Percentiles rank a stretch among this genome's conserved stretches.
These are phyloP conservation scores for Brevimyrus niger DNA, from an alignment of 2,113 vertebrate species.

Conservation along the genomic window DNA sequence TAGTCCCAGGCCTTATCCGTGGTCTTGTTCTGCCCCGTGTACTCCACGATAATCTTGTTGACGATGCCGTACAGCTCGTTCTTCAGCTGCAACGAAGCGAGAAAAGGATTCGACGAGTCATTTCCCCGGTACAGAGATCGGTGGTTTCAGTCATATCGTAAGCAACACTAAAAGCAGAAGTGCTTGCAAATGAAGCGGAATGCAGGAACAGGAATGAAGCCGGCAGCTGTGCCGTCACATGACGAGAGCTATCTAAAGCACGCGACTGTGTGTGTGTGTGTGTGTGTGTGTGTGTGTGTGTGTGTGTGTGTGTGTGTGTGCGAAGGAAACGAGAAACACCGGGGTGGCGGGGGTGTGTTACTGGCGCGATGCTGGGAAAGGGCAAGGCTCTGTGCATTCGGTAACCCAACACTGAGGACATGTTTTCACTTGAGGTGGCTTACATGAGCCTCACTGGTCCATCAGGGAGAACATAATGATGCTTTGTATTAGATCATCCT, in stretches of 20 bases:
- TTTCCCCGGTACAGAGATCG: not conserved
- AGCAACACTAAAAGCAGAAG: not conserved
- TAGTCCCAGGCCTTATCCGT: conserved; percentile 80
- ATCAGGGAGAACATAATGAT: not conserved
- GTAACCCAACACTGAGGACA: not conserved
- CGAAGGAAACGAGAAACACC: not conserved
- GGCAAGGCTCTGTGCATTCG: not conserved
- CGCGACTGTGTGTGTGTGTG: not conserved
- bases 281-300: too few relatives aligned
- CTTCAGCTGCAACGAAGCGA: conserved; percentile 61
- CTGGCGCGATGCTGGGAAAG: not conserved
- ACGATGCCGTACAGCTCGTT: conserved; percentile 67
- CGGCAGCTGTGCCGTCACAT: not conserved
- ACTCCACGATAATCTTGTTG: conserved; percentile 56
- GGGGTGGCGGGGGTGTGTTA: not conserved
- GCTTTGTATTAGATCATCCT: not conserved
- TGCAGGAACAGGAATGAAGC: not conserved
- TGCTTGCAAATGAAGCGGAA: not conserved
- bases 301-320: not conserved
- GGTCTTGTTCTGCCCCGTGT: conserved; percentile 52
- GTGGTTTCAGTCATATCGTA: not conserved
- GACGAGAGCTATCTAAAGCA: not conserved
- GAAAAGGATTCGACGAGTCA: not conserved
- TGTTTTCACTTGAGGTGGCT: conserved; percentile 3
- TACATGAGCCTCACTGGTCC: not conserved